These are phyloP conservation scores for Ceryle rudis DNA, from an alignment of 2,797 vertebrate species.

Conservation along the genomic window DNA sequence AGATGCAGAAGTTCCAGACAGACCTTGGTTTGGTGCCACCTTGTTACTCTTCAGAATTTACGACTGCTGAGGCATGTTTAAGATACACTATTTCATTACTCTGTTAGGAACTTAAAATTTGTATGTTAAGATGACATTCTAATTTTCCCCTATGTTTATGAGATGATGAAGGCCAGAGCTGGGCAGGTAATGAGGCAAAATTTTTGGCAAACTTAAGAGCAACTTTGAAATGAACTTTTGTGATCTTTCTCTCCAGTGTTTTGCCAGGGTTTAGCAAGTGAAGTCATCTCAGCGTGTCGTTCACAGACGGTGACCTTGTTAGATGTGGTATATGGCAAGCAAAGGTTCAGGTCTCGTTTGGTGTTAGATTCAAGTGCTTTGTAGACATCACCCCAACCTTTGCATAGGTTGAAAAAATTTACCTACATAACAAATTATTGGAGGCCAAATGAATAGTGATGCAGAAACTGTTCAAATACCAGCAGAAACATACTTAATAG, in stretches of 20 bases:
- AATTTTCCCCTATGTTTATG: not conserved
- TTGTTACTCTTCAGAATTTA: not conserved
- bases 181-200: not conserved
- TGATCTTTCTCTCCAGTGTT: not conserved
- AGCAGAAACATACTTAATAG: not conserved
- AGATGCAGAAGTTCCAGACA: not conserved
- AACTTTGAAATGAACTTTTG: constrained; percentile 28
- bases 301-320: constrained; percentile 40
- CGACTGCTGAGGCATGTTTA: not conserved
- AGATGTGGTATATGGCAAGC: not conserved
- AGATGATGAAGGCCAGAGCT: not conserved
- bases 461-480: not conserved
- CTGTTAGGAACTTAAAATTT: not conserved
- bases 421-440: not conserved
- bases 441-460: not conserved
- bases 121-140: not conserved
- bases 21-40: not conserved
- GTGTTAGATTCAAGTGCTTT: not conserved
- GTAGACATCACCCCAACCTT: not conserved
- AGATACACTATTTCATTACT: not conserved
- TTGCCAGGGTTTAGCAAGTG: not conserved
- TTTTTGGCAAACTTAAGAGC: not conserved
- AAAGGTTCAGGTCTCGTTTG: not conserved
- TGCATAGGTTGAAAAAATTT: not conserved
- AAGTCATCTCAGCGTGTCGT: not conserved